Evolutionary conservation across 2,113 vertebrate genomes (phyloP).

Genomic region (Stigmatopora argus): DNA sequence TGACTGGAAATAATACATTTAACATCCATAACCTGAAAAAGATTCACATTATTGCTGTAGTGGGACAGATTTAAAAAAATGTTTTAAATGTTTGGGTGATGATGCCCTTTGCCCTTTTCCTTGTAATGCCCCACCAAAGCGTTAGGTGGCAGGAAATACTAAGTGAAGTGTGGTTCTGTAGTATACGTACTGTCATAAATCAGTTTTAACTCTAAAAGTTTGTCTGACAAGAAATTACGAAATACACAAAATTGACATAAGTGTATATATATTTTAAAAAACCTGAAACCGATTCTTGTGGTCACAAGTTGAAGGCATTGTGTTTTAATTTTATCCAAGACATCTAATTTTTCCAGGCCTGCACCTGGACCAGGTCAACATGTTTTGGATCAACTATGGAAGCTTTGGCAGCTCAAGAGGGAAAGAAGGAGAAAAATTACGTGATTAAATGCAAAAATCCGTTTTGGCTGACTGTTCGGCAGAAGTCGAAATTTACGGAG

Average conservation of each 20-base stretch:
- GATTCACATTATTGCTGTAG: too few species aligned
- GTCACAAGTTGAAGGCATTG: neutral
- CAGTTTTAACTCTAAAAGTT: neutral
- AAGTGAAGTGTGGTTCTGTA: neutral
- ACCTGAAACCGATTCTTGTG: neutral
- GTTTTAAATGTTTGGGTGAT: neutral
- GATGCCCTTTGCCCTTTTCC: neutral
- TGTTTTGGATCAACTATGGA: neutral
- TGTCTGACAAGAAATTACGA: neutral
- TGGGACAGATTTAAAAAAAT: too few species aligned
- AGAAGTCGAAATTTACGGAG: constrained; percentile 39
- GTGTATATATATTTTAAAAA: neutral
- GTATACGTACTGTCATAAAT: neutral
- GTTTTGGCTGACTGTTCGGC: constrained; percentile 35
- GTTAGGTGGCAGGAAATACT: constrained; percentile 28
- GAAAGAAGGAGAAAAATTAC: neutral
- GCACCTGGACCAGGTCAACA: neutral
- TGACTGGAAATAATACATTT: too few species aligned
- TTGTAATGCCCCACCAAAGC: constrained; percentile 20
- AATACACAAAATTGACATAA: neutral
- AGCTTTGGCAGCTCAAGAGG: neutral
- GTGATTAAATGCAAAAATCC: constrained; percentile 15
- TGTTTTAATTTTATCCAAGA: neutral
- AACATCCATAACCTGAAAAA: too few species aligned
- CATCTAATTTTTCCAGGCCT: constrained; percentile 3